Conservation (phyloP, 2,113 vertebrate genomes). For the Phoenicopterus ruber region DNA sequence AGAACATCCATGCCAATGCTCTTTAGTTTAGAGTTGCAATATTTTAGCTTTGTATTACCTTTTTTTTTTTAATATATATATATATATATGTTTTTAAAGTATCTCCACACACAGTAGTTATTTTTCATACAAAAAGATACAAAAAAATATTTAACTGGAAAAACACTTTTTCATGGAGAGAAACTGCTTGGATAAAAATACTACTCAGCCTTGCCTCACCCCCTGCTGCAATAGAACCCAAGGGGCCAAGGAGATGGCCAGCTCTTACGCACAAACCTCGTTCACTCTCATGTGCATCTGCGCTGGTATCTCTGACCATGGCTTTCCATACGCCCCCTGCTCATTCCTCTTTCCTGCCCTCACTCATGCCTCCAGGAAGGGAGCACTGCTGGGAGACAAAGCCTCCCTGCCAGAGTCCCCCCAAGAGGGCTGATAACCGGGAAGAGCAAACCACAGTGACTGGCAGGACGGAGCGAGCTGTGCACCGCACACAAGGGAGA, state of each 20-base stretch:
- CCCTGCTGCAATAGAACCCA: background rate
- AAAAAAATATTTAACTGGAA: background rate
- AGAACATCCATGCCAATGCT: fast-evolving
- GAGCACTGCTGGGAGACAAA: background rate
- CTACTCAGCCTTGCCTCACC: background rate
- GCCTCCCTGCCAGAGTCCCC: background rate
- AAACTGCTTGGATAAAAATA: background rate
- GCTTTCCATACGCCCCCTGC: background rate
- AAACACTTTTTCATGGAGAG: background rate
- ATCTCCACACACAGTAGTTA: background rate
- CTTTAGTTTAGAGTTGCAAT: background rate
- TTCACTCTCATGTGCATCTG: background rate
- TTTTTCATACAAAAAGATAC: background rate
- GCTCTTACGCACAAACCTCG: fast-evolving
- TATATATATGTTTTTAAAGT: too few relatives aligned
- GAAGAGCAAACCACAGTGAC: background rate
- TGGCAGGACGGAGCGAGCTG: background rate
- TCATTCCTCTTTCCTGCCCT: background rate
- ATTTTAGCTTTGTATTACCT: background rate
- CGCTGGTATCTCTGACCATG: fast-evolving
- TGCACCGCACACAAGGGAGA: background rate
- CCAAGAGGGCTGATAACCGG: background rate
- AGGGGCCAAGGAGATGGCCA: fast-evolving
- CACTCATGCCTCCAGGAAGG: background rate
- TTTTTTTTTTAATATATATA: background rate